Percentiles rank a stretch among this genome's conserved stretches.
Evolutionary conservation across 1,140 invertebrate genomes (phyloP).

Genomic region (Bombus fervidus): DNA sequence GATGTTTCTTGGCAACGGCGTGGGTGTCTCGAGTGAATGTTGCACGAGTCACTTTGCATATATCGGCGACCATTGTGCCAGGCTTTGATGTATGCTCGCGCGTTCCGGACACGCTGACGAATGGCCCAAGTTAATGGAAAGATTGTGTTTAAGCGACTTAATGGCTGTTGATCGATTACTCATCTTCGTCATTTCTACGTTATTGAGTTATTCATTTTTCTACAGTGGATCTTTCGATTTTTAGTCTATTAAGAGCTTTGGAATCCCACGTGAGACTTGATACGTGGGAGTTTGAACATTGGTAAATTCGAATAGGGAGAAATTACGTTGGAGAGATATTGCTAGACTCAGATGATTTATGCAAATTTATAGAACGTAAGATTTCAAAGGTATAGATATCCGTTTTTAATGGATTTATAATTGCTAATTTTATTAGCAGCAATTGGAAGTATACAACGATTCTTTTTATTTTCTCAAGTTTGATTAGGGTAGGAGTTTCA

Average conservation of each 20-base stretch:
- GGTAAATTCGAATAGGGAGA: too few species aligned
- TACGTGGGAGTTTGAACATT: neutral
- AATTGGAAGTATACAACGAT: too few species aligned
- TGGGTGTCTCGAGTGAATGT: conserved; percentile 46
- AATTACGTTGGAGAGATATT: too few species aligned
- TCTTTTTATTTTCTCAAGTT: too few species aligned
- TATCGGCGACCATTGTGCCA: conserved; percentile 41
- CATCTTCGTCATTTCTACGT: conserved; percentile 8
- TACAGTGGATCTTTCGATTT: neutral
- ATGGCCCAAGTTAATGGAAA: conserved; percentile 47
- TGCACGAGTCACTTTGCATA: conserved; percentile 24
- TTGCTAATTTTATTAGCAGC: too few species aligned
- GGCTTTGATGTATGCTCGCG: conserved; percentile 49
- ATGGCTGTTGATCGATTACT: conserved; percentile 37
- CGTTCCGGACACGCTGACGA: conserved; percentile 37
- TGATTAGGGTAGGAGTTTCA: too few species aligned
- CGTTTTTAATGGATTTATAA: too few species aligned
- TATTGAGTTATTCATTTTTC: conserved; percentile 48
- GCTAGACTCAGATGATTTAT: too few species aligned
- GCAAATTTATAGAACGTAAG: too few species aligned
- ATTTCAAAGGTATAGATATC: too few species aligned
- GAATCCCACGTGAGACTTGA: neutral
- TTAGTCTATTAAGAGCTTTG: neutral
- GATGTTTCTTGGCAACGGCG: conserved; percentile 40
- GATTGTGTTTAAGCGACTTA: conserved; percentile 49